These are phyloP conservation scores for Drosophila subsilvestris DNA, from an alignment of 2,888 invertebrate genomes.

Conservation along the genomic window DNA sequence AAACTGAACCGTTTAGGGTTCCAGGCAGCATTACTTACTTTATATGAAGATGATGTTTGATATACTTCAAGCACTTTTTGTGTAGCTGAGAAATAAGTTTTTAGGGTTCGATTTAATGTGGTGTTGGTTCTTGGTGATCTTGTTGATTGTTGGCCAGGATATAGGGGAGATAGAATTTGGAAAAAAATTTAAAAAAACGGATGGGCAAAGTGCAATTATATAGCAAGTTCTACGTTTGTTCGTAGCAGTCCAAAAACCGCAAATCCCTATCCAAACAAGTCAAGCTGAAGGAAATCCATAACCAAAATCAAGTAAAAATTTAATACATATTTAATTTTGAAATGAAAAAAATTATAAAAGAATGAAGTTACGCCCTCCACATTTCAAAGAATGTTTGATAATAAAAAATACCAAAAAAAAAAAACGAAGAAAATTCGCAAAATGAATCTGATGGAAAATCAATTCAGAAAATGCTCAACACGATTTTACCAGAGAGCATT, in stretches of 20 bases:
- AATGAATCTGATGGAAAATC: slow-evolving; percentile 29
- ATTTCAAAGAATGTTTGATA: slow-evolving; percentile 68
- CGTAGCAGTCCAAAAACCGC: slow-evolving; percentile 5
- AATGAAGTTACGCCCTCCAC: slow-evolving; percentile 70
- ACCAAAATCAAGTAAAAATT: slow-evolving; percentile 20
- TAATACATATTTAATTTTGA: slow-evolving; percentile 29
- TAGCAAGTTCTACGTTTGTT: neutral
- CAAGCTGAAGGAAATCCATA: neutral
- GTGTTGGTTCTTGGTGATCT: slow-evolving; percentile 2
- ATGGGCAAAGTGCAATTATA: slow-evolving; percentile 26
- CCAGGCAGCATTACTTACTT: slow-evolving; percentile 71
- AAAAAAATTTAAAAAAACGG: too few species aligned
- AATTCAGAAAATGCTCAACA: slow-evolving; percentile 52
- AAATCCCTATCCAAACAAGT: slow-evolving; percentile 1
- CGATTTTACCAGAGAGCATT: slow-evolving; percentile 63
- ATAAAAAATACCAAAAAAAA: slow-evolving; percentile 32
- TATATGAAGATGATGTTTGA: slow-evolving; percentile 56
- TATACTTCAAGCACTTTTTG: slow-evolving; percentile 49
- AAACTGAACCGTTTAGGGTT: slow-evolving; percentile 68
- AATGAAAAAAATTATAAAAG: slow-evolving; percentile 15
- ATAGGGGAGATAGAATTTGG: neutral
- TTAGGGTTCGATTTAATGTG: slow-evolving; percentile 18
- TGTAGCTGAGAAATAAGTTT: slow-evolving; percentile 27
- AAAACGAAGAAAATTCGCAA: slow-evolving; percentile 37
- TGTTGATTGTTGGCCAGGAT: neutral